Evolutionary conservation across 2,797 vertebrate species (phyloP), one percentile per base, ranked within the genome.

Genomic region (Sebastes hubbsi): DNA sequence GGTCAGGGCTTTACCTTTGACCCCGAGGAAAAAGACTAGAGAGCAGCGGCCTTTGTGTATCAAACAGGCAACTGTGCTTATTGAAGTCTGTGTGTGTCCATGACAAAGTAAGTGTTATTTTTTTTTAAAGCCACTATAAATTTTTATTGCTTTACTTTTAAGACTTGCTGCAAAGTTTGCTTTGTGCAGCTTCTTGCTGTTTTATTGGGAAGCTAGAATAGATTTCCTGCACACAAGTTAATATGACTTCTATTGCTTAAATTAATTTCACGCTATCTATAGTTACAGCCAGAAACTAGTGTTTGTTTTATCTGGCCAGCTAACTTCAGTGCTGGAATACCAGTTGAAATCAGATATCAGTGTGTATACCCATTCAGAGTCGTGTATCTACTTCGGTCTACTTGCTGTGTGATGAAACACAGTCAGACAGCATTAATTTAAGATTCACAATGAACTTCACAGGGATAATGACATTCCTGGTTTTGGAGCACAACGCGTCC

Each of bases 1-100:
- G 92, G 93, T 93, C 94, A 94, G 76, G 83, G 71, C 90, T 91
- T 93, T 91, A 91, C 93, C 89, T 92, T 77, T 95, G 95, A 95
- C 94, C 95, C 86, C 58, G 5, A 80, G 66, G 61, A 85, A 88
- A 80, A 86, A 83, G 75, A 90, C 83, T 60, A 80, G 74, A 86
- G 82, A 87, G 86, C 79, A 63, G 62, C 58, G n/a, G 69, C 69
- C 80, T 84, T 79, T 89, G 75, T 76, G 87, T 79, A 80, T 91
- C 80, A 85, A 77, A 82, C 71, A 81, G 80, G 54, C 72, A 72
- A 65, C 83, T 65, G 72, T 60, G 59, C 81, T 75, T 69, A 82
- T 79, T 89, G 79, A 88, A 88, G 84, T 89, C 78, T 89, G 80
- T 85, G 63, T 83, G 80, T 88, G 78, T 88, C 36, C 59, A 55